A percentile compares a stretch with the other conserved stretches of the same genome.
These are phyloP conservation scores for Campylomormyrus numenius DNA, from an alignment of 2,113 vertebrate genomes.

Conservation along the genomic window DNA sequence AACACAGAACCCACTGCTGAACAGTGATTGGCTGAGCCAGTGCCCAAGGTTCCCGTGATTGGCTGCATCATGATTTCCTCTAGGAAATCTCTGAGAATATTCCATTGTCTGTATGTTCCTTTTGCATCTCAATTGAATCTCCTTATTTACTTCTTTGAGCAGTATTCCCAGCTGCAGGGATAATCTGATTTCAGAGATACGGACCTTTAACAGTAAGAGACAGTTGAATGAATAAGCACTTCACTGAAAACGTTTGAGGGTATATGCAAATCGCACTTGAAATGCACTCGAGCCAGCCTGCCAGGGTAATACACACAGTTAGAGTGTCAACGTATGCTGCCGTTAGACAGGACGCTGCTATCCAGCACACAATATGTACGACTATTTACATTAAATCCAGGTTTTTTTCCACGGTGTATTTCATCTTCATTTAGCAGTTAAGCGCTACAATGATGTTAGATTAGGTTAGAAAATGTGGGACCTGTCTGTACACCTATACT, in stretches of 20 bases:
- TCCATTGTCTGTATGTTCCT: constrained; percentile 20
- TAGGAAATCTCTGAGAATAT: constrained; percentile 20
- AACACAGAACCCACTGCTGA: not conserved
- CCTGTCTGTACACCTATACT: not conserved
- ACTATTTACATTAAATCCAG: not conserved
- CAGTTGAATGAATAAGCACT: constrained; percentile 12
- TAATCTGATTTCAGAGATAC: constrained; percentile 24
- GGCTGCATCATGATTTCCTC: constrained; percentile 15
- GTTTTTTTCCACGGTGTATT: not conserved
- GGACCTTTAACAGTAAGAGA: constrained; percentile 18
- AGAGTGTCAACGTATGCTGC: not conserved
- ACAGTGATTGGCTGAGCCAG: not conserved
- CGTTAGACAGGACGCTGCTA: not conserved
- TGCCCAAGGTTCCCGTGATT: constrained; percentile 5
- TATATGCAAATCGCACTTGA: constrained; percentile 10
- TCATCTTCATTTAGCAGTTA: not conserved
- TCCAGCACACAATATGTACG: not conserved
- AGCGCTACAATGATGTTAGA: not conserved
- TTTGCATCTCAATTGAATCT: constrained; percentile 27
- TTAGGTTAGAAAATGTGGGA: not conserved
- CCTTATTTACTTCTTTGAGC: constrained; percentile 25
- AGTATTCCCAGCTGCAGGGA: constrained; percentile 15
- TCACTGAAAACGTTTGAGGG: constrained; percentile 8
- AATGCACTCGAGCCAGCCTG: not conserved
- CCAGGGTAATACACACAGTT: not conserved